Base-by-base conservation (phyloP, 53 echinoderm and acorn worm species). In the Apostichopus leukothele region DNA sequence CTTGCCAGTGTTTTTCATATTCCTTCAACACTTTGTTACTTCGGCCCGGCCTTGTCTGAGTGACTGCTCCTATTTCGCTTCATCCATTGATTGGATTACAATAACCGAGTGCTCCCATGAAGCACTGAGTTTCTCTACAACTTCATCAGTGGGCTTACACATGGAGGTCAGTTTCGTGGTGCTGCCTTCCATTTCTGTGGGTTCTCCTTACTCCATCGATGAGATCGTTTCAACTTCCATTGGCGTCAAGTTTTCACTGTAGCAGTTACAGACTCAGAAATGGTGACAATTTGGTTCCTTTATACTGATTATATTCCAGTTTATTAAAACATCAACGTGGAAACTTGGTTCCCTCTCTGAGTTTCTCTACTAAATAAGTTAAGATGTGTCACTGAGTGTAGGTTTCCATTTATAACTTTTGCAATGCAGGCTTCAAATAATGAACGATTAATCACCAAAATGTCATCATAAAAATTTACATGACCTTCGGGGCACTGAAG, bases 141-240 rank as follows among this genome's bases (percentile, higher is more conserved):
- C 2, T 8, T 11, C 19, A 14, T 75, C 75, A n/a, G n/a, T 75
- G 75, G 75, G 9, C 13, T 75, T 75, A 75, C 75, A 4, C 61
- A 5, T 75, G 75, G 75, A 75, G 75, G 75, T 75, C 26, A n/a
- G 75, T 75, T 75, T 75, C 61, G 1, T 61, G 61, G 61, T 11
- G 9, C 61, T 61, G 61, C 61, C 61, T 5, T 61, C 61, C 75
- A n/a, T 75, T 75, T 14, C 75, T n/a, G 14, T 75, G 13, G 75
- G 75, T 75, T 9, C 26, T 20, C 9, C 75, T 11, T 14, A 1
- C 26, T 75, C 19, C 26, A n/a, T 14, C 5, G 26, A n/a, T 14
- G 26, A 14, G 5, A 8, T 75, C 75, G 1, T 9, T 75, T 8
- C 19, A 75, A 0, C 19, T 75, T 75, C 75, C 75, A 75, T 26